Evolutionary conservation across 2,888 invertebrate genomes (phyloP), one percentile per base, ranked within the genome.

Genomic region (Synergus gifuensis): DNA sequence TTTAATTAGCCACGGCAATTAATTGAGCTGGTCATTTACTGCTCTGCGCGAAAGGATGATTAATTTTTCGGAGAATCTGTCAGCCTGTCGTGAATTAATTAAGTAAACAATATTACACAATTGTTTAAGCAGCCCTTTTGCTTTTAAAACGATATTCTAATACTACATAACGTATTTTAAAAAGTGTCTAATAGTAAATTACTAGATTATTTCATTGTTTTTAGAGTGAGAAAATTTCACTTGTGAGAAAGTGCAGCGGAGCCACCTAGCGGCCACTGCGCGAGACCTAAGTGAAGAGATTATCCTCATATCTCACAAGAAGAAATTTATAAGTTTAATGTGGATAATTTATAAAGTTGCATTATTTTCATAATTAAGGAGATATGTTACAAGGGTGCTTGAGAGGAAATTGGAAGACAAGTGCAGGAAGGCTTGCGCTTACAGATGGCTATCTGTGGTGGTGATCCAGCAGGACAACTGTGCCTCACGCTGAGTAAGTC

Each of bases 1-100:
- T 84, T 88, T 89, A 89, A 89, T 90, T 89, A 89, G 88, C 85
- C 84, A 79, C 83, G 82, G 85, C 86, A 89, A 90, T 90, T 89
- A 90, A 90, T 90, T 88, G 88, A 88, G 86, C 85, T 83, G 83
- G 85, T 86, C 84, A 83, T 84, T 85, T 83, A 82, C 82, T 80
- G 83, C 73, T 76, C 79, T 63, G 69, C 42, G 78, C 67, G 80
- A 83, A 83, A 82, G 11, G 67, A 46, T 46, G 46, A 67, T 67
- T 46, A 46, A 7, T 67, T 67, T 67, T 67, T 67, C 44, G 22
- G 4, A 22, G 46, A 67, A 22, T 67, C 67, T 67, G 67, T 67
- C 67, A 67, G 42, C 0, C 22, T 46, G 28, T 67, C 22, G 22
- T 22, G 67, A 67, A 67, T 67, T 22, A 67, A 67, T 67, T 67